A percentile compares a stretch with the other conserved stretches of the same genome.
Evolutionary conservation across 1,140 invertebrate species (phyloP).

Genomic region (Lepidotrigona ventralis): DNA sequence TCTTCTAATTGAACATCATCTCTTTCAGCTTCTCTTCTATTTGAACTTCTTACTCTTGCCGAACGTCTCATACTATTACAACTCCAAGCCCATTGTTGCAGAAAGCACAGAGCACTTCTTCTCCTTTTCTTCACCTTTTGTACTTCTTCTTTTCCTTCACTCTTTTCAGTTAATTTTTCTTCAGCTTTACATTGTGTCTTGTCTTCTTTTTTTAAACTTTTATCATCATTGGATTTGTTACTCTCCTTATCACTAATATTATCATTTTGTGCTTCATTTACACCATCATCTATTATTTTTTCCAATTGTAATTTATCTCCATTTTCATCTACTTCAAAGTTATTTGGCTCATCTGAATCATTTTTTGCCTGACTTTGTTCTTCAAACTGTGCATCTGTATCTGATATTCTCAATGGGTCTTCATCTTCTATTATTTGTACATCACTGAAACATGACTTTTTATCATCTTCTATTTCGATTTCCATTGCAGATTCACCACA

Average conservation of each 20-base stretch:
- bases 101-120: conserved; percentile 84
- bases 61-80: conserved; percentile 84
- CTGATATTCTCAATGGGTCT: conserved; percentile 67
- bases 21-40: conserved; percentile 81
- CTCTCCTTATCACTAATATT: conserved; percentile 63
- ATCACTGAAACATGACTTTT: conserved; percentile 72
- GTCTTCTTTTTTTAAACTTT: conserved; percentile 46
- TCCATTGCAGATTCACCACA: conserved; percentile 64
- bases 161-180: conserved; percentile 72
- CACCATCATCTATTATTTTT: conserved; percentile 49
- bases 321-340: conserved; percentile 44
- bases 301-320: conserved; percentile 51
- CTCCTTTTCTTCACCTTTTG: conserved; percentile 83
- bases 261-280: conserved; percentile 49
- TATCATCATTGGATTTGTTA: conserved; percentile 61
- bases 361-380: conserved; percentile 50
- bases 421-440: conserved; percentile 75
- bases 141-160: conserved; percentile 76
- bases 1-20: conserved; percentile 85
- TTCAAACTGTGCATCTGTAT: conserved; percentile 61
- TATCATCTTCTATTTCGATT: conserved; percentile 70
- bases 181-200: conserved; percentile 64
- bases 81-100: conserved; percentile 88
- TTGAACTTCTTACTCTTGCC: conserved; percentile 82
- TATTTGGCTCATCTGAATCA: conserved; percentile 51